Conservation (phyloP, 92 coral and sea anemone genomes). For the Epizoanthus rinbou region DNA sequence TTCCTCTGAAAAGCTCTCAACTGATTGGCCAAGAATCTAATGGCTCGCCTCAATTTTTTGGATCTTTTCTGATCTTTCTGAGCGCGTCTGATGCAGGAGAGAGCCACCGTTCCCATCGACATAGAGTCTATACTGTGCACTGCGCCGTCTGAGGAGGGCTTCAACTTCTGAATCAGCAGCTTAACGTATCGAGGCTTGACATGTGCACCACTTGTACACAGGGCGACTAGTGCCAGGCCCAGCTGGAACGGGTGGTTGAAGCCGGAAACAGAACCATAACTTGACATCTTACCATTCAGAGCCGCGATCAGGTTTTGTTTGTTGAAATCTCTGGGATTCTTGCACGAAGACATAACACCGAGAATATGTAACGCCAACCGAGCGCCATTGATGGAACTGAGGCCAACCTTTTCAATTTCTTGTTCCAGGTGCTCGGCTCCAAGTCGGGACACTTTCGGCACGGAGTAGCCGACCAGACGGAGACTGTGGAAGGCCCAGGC, state of each 20-base stretch:
- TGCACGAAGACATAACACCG: constrained; percentile 70
- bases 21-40: constrained; percentile 28
- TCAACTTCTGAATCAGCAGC: constrained; percentile 16
- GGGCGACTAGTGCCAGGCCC: constrained; percentile 70
- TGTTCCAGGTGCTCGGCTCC: constrained; percentile 53
- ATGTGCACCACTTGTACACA: constrained; percentile 62
- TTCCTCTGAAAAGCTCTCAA: constrained; percentile 43
- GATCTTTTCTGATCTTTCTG: neutral
- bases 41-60: neutral
- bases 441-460: constrained; percentile 41
- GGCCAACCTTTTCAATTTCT: constrained; percentile 48
- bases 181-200: constrained; percentile 17
- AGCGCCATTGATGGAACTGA: constrained; percentile 52
- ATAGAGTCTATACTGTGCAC: constrained; percentile 58
- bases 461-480: constrained; percentile 61
- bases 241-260: constrained; percentile 74
- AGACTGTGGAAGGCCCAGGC: constrained; percentile 55
- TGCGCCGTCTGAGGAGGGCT: neutral
- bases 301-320: constrained; percentile 52
- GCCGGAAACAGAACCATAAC: constrained; percentile 37
- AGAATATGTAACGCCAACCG: constrained; percentile 61
- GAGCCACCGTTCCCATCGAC: constrained; percentile 63
- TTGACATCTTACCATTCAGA: constrained; percentile 47
- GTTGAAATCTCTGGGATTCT: constrained; percentile 62
- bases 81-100: constrained; percentile 60